A percentile compares a stretch with the other conserved stretches of the same genome.
These are phyloP conservation scores for Deilephila porcellus DNA, from an alignment of 2,888 invertebrate species.

Conservation along the genomic window DNA sequence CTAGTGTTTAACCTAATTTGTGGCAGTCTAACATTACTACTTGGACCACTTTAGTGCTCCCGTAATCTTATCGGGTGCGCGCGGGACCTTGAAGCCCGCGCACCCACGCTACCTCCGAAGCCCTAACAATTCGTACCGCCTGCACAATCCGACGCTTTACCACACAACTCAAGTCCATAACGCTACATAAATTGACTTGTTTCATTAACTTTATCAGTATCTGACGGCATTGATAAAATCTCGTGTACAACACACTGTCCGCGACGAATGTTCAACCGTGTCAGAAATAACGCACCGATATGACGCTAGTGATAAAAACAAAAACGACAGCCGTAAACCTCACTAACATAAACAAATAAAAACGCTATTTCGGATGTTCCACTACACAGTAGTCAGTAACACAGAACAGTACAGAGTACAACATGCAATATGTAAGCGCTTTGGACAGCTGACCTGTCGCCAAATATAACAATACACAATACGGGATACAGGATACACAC, in stretches of 20 bases:
- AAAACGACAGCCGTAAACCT: slow-evolving; percentile 69
- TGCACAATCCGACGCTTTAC: not conserved
- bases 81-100: not conserved
- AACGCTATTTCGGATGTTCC: slow-evolving; percentile 68
- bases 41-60: slow-evolving; percentile 26
- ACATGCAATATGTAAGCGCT: slow-evolving; percentile 80
- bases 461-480: slow-evolving; percentile 68
- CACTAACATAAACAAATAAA: slow-evolving; percentile 81
- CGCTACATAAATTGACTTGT: slow-evolving; percentile 3
- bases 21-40: slow-evolving; percentile 55
- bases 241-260: not conserved
- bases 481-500: slow-evolving; percentile 61
- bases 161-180: not conserved
- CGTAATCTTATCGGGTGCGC: slow-evolving; percentile 25
- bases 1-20: slow-evolving; percentile 56
- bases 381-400: not conserved
- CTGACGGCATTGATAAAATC: not conserved
- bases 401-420: slow-evolving; percentile 54
- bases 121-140: slow-evolving; percentile 17
- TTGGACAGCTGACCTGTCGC: slow-evolving; percentile 73
- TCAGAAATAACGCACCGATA: slow-evolving; percentile 18
- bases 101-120: slow-evolving; percentile 7
- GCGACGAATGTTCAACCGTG: slow-evolving; percentile 3
- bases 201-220: not conserved
- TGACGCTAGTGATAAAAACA: slow-evolving; percentile 61